Evolutionary conservation across 30 jellyfish, hydroid and myxozoan species (phyloP).

Genomic region (Mastigias papua): DNA sequence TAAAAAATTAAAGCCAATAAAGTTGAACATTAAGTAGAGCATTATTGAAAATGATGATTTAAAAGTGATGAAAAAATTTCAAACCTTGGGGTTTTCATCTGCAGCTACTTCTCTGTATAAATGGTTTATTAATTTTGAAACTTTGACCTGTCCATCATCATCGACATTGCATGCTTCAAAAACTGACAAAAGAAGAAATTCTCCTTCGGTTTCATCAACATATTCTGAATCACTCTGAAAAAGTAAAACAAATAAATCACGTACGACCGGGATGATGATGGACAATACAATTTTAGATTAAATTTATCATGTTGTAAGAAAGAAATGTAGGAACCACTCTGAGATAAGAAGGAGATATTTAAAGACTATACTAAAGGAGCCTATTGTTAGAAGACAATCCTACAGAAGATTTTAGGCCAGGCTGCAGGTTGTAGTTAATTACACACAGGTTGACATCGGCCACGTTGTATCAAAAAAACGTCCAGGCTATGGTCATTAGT

Average conservation of each 20-base stretch:
- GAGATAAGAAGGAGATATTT: not conserved
- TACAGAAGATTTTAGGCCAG: not conserved
- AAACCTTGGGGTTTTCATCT: constrained; percentile 59
- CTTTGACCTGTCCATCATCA: constrained; percentile 56
- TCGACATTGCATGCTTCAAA: constrained; percentile 65
- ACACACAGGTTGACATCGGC: too few relatives aligned
- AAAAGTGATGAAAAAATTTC: not conserved
- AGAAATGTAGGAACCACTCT: not conserved
- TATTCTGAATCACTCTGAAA: constrained; percentile 19
- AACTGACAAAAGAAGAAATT: constrained; percentile 52
- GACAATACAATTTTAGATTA: not conserved
- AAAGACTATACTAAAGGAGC: not conserved
- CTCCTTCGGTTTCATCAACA: constrained; percentile 57
- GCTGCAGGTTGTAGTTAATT: not conserved
- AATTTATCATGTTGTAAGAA: not conserved
- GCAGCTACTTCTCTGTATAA: constrained; percentile 56
- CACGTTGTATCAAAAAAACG: too few relatives aligned
- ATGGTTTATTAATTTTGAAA: constrained; percentile 53
- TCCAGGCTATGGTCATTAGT: too few relatives aligned
- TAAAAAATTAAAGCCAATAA: too few relatives aligned
- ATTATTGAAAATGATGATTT: not conserved
- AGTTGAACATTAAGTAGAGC: too few relatives aligned
- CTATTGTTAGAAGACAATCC: not conserved
- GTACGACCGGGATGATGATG: not conserved
- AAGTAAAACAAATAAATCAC: not conserved